These are phyloP conservation scores for Platyscapa corneri DNA, from an alignment of 1,140 invertebrate genomes.

Conservation along the genomic window DNA sequence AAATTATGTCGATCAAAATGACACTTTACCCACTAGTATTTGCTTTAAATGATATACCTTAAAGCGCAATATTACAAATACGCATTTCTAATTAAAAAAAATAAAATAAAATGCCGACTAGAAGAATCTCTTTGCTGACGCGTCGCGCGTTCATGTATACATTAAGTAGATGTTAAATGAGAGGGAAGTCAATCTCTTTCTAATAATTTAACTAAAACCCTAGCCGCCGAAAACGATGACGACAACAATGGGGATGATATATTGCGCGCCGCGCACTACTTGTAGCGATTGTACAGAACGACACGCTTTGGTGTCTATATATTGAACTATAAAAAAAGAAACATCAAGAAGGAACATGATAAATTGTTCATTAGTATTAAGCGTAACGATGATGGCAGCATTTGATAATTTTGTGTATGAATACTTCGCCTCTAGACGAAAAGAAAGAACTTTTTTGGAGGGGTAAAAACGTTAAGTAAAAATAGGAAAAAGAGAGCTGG, in stretches of 20 bases:
- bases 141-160: constrained; percentile 18
- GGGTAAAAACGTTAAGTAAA: constrained; percentile 20
- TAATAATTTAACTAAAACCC: constrained; percentile 31
- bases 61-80: background rate
- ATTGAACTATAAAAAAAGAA: background rate
- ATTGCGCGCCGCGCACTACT: background rate
- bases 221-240: constrained; percentile 14
- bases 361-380: constrained; percentile 51
- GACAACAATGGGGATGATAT: background rate
- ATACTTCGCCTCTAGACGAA: background rate
- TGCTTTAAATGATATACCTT: too few species aligned
- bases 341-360: background rate
- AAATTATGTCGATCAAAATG: background rate
- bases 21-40: background rate
- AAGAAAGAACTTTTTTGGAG: background rate
- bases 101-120: background rate
- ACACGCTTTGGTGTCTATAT: constrained; percentile 1
- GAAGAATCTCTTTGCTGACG: constrained; percentile 3
- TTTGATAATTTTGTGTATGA: constrained; percentile 48
- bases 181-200: constrained; percentile 32
- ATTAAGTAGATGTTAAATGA: constrained; percentile 41
- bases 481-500: constrained; percentile 9
- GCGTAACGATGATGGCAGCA: constrained; percentile 49
- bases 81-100: background rate
- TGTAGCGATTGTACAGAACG: constrained; percentile 40